Evolutionary conservation across 2,797 vertebrate species (phyloP), one percentile per base, ranked within the genome.

Genomic region (Taenioides sp.): DNA sequence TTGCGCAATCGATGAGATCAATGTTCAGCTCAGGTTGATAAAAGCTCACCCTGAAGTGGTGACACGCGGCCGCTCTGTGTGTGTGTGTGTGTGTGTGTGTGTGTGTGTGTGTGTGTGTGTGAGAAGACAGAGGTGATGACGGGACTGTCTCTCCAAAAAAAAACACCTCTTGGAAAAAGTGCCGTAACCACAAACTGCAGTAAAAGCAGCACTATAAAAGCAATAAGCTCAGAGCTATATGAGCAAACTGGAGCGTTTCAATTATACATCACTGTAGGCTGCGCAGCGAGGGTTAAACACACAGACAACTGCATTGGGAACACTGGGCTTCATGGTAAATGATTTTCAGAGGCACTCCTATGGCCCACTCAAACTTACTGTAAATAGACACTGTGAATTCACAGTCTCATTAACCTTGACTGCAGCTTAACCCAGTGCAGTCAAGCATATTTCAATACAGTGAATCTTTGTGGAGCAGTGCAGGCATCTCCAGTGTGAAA

Each of bases 1-100:
- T 80, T 9, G 69, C 70, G 37, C 69, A 81, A 88, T 92, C 85
- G 84, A 87, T 91, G 25, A 69, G 87, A 88, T 92, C 88, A 85
- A 90, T 89, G 82, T 85, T 85, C 69, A 80, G 73, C 57, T 60
- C 77, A 81, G 73, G 83, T 78, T 87, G 86, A 91, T 91, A 90
- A 92, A 91, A 90, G 83, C 84, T 73, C 73, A 65, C 66, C 70
- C 59, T 80, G 69, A 87, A 87, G 84, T 81, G 78, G 74, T 81
- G 85, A 90, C 84, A 82, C 7, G 1, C 64, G 55, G 74, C 70
- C 75, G 9, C 14, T 76, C 25, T 55, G 49, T 60, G 37, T 70
- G 37, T 23, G 11, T 47, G 43, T 47, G 47, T 55, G 49, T 60
- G 37, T 70, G 37, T 23, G 11, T 47, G 43, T 47, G 47, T 55